Base-by-base conservation (phyloP, 2,888 invertebrate genomes). In the Charanyca ferruginea region DNA sequence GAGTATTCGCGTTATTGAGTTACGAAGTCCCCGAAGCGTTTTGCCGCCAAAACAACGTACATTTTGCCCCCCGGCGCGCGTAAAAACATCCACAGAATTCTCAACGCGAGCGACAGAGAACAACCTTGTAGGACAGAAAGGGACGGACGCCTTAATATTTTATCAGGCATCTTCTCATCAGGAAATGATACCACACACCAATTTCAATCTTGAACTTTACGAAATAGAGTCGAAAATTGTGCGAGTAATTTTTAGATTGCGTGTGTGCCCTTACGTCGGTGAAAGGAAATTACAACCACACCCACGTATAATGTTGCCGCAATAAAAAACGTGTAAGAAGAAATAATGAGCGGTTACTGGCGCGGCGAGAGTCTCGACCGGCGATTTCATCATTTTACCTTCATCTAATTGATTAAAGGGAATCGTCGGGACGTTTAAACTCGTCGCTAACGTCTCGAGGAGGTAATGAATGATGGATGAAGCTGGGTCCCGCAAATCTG, bases 201-300 rank as follows among this genome's bases (percentile, higher is more conserved):
- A 85, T 84, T 82, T 86, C 60, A 79, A 84, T 77, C 82, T 74
- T 91, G 72, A 42, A 0, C 0, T 0, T 0, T 0, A 13, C 0
- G 0, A 0, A 0, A 35, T 88, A 92, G 58, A 84, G 91, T 85
- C 63, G 64, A 82, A 73, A 87, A 81, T 89, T 18, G 69, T 45
- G 68, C 83, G 85, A 65, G 66, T 55, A 57, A 68, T 73, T 73
- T 71, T 64, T 48, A 78, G 87, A 94, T 93, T 92, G 94, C 95
- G 94, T 95, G 95, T 95, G 95, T 95, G 95, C 95, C 95, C 95
- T 95, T 94, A 94, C 94, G 91, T 95, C 94, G 93, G 95, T 95
- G 95, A 95, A 95, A 95, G 95, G 95, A 95, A 95, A 95, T 94
- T 95, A 95, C 95, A 95, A 95, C 95, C 95, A 95, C 95, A 95